Percentiles rank a stretch among this genome's conserved stretches.
These are phyloP conservation scores for Erannis defoliaria DNA, from an alignment of 2,888 invertebrate genomes.

Conservation along the genomic window DNA sequence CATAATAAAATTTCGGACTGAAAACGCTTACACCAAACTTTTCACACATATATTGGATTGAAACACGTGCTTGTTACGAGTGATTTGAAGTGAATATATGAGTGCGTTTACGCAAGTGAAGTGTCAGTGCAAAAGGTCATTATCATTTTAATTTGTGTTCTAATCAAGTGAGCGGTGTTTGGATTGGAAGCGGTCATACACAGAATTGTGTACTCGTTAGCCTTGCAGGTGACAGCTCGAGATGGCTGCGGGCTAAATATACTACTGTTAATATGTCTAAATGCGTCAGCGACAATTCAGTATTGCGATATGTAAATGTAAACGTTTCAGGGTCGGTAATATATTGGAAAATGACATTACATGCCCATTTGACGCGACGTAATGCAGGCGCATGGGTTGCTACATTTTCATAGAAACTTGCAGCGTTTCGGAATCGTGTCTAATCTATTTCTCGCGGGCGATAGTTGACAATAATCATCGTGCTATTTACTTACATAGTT, in stretches of 20 bases:
- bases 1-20: conserved; percentile 41
- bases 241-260: conserved; percentile 65
- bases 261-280: conserved; percentile 71
- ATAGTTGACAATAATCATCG: conserved; percentile 34
- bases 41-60: conserved; percentile 32
- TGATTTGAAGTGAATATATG: conserved; percentile 27
- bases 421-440: conserved; percentile 53
- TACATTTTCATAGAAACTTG: conserved; percentile 51
- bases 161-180: conserved; percentile 75
- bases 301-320: conserved; percentile 67
- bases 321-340: conserved; percentile 65
- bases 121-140: conserved; percentile 72
- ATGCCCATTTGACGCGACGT: conserved; percentile 21
- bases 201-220: conserved; percentile 71
- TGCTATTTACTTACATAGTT: conserved; percentile 41
- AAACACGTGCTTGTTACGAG: conserved; percentile 27
- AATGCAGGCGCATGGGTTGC: conserved; percentile 48
- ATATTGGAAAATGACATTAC: conserved; percentile 31
- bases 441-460: conserved; percentile 54
- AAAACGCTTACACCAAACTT: conserved; percentile 34
- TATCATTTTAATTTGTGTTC: conserved; percentile 63
- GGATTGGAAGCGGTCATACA: conserved; percentile 68
- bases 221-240: conserved; percentile 70
- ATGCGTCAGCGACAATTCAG: conserved; percentile 65
- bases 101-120: conserved; percentile 51